Percentiles rank a stretch among this genome's conserved stretches.
Evolutionary conservation across 2,888 invertebrate genomes (phyloP).

Genomic region (Cantharis lateralis): DNA sequence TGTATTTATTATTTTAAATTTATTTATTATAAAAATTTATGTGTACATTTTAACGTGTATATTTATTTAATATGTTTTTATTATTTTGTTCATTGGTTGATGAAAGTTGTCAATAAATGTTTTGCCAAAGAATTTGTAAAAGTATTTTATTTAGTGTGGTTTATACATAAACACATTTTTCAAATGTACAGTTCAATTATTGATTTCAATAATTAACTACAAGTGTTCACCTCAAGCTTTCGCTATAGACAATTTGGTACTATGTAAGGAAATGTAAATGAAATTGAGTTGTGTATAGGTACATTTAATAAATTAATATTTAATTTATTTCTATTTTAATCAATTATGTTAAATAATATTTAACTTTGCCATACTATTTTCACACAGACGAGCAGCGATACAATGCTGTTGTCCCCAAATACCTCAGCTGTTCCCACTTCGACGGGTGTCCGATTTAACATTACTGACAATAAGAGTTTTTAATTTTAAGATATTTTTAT

Average conservation of each 20-base stretch:
- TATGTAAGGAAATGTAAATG: slow-evolving; percentile 7
- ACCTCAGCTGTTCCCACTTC: too few relatives aligned
- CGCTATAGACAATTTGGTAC: slow-evolving; percentile 7
- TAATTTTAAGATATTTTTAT: too few relatives aligned
- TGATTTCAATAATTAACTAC: background rate
- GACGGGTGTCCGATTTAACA: too few relatives aligned
- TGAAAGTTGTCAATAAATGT: slow-evolving; percentile 14
- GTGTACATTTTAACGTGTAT: background rate
- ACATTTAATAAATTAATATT: slow-evolving; percentile 12
- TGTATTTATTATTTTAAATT: slow-evolving; percentile 13
- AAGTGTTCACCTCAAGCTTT: slow-evolving; percentile 20
- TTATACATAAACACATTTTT: background rate
- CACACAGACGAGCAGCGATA: too few relatives aligned
- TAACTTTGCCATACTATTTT: too few relatives aligned
- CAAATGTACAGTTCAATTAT: background rate
- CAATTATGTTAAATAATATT: too few relatives aligned
- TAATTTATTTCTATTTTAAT: slow-evolving; percentile 11
- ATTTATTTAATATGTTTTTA: slow-evolving; percentile 7
- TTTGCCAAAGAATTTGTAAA: slow-evolving; percentile 20
- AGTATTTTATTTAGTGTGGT: slow-evolving; percentile 5
- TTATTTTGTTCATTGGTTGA: slow-evolving; percentile 10
- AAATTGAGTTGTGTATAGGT: slow-evolving; percentile 16
- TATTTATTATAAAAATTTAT: slow-evolving; percentile 5
- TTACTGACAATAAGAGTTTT: too few relatives aligned
- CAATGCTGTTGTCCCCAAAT: too few relatives aligned